A percentile compares a stretch with the other conserved stretches of the same genome.
These are phyloP conservation scores for Trypoxylon attenuatum DNA, from an alignment of 2,888 invertebrate species.

Conservation along the genomic window DNA sequence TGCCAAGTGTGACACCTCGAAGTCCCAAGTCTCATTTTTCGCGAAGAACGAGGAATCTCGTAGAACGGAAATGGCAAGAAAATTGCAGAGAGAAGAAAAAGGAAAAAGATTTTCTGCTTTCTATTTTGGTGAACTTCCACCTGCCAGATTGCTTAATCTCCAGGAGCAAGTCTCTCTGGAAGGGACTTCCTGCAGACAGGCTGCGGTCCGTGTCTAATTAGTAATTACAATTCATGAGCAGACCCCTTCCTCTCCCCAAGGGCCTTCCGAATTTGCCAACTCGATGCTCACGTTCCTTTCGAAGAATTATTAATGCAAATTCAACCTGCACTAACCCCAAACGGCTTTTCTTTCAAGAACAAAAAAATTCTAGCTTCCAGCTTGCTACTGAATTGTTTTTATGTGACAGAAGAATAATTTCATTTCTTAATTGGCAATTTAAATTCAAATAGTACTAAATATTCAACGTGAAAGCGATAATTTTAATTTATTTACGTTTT, in stretches of 20 bases:
- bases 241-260: constrained; percentile 1
- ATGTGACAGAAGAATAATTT: no score
- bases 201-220: constrained; percentile 41
- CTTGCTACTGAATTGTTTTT: no score
- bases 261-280: constrained; percentile 35
- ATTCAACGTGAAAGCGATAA: no score
- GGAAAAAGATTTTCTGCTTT: not conserved
- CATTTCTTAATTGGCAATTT: no score
- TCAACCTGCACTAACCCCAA: not conserved
- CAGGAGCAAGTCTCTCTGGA: constrained; percentile 14
- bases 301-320: constrained; percentile 37
- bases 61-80: no score
- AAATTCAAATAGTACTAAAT: no score
- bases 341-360: no score
- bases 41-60: not conserved
- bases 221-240: constrained; percentile 49
- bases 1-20: not conserved
- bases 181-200: constrained; percentile 10
- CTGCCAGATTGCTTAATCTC: constrained; percentile 11
- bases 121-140: constrained; percentile 2
- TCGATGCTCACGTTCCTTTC: constrained; percentile 17
- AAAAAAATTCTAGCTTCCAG: no score
- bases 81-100: not conserved
- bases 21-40: not conserved
- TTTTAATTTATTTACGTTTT: no score